Conservation (phyloP, 2,113 vertebrate species). For the Gnathonemus echidnorhynchus region DNA sequence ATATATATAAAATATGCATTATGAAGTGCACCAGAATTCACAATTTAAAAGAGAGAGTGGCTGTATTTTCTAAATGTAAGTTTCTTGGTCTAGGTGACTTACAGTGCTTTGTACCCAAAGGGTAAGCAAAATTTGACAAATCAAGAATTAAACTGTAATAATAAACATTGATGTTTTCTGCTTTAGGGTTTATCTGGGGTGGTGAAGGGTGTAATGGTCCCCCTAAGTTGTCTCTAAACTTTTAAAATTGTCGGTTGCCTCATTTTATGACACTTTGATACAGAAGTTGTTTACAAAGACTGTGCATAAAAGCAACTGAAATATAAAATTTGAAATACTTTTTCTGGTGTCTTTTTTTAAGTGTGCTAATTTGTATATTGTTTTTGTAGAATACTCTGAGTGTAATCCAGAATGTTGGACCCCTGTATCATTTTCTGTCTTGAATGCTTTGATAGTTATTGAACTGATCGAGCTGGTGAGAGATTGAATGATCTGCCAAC, state of each 20-base stretch:
- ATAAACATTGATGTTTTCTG: background rate
- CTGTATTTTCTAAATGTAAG: slow-evolving; percentile 10
- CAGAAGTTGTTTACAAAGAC: background rate
- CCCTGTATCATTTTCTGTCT: background rate
- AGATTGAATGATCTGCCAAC: background rate
- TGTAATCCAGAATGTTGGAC: background rate
- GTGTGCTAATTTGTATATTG: background rate
- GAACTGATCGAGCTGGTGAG: background rate
- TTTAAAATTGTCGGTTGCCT: background rate
- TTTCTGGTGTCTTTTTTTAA: background rate
- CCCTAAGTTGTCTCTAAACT: background rate
- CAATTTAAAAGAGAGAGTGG: slow-evolving; percentile 8
- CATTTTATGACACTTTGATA: slow-evolving; percentile 2
- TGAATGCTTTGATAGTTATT: background rate
- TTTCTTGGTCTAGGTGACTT: slow-evolving; percentile 13
- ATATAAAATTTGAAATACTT: background rate
- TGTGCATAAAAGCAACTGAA: slow-evolving; percentile 5
- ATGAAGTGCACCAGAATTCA: slow-evolving; percentile 27
- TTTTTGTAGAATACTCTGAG: background rate
- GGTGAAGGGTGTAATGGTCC: background rate
- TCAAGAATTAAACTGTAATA: slow-evolving; percentile 12
- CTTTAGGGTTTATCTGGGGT: background rate
- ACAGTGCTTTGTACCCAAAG: slow-evolving; percentile 21
- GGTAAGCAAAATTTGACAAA: slow-evolving; percentile 16
- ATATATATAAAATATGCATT: slow-evolving; percentile 20